Percentiles rank a stretch among this genome's conserved stretches.
Conservation (phyloP, 37 sponge, comb jelly and placozoan genomes). For the Aphrocallistes beatrix region DNA sequence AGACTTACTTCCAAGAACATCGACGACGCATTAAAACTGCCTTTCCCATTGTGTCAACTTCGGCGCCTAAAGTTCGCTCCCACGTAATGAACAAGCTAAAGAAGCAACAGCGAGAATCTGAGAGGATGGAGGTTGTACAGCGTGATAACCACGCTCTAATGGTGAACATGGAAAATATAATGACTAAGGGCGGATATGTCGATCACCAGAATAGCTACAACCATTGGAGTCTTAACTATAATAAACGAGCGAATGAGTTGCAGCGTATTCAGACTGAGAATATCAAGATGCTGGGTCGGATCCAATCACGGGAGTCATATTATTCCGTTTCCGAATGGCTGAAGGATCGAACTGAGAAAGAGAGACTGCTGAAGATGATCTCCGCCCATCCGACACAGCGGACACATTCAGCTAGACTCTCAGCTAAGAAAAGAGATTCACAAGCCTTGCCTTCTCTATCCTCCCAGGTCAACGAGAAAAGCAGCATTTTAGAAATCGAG, state of each 20-base stretch:
- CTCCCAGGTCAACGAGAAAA: too few species aligned
- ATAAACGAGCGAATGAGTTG: not conserved
- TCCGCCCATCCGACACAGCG: not conserved
- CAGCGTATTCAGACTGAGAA: not conserved
- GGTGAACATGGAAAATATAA: slow-evolving; percentile 49
- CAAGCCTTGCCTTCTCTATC: too few species aligned
- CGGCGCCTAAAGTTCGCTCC: slow-evolving; percentile 29
- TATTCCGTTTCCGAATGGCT: not conserved
- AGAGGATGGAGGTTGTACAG: slow-evolving; percentile 41
- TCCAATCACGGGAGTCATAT: not conserved
- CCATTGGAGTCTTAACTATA: slow-evolving; percentile 24
- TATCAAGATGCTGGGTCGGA: not conserved
- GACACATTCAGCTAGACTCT: too few species aligned
- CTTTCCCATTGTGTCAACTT: slow-evolving; percentile 67
- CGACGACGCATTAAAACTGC: slow-evolving; percentile 45
- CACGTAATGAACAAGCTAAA: slow-evolving; percentile 54
- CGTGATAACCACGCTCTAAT: slow-evolving; percentile 56
- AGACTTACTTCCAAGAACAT: slow-evolving; percentile 53
- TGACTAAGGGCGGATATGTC: slow-evolving; percentile 28
- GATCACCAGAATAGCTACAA: slow-evolving; percentile 39
- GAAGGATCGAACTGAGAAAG: not conserved
- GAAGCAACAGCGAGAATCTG: slow-evolving; percentile 57
- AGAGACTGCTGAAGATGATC: not conserved
- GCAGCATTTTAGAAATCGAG: not conserved
- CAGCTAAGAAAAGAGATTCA: too few species aligned